Conservation (phyloP, 1,140 invertebrate species). For the Apis mellifera region Amel_HAv3.1 CM009932.2:14483001-14483500, state of each 20-base stretch:
- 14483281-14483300: no score
- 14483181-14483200: conserved; percentile 47
- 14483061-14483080: conserved; percentile 2
- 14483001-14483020: no score
- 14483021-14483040: no score
- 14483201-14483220: conserved; percentile 47
- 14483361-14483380: no score
- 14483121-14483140: conserved; percentile 51
- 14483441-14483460: conserved; percentile 18
- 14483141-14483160: conserved; percentile 28
- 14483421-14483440: conserved; percentile 37
- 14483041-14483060: neutral
- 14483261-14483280: conserved; percentile 40
- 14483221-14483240: conserved; percentile 54
- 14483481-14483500: conserved; percentile 21
- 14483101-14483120: conserved; percentile 42
- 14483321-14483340: conserved; percentile 22
- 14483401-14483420: conserved; percentile 23
- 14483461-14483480: conserved; percentile 54
- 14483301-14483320: conserved; percentile 15
- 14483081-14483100: neutral
- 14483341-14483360: neutral
- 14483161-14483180: neutral
- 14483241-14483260: conserved; percentile 35
- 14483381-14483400: neutral